Base-by-base conservation (phyloP, 2,888 invertebrate species). In the Pheosia gnoma region DNA sequence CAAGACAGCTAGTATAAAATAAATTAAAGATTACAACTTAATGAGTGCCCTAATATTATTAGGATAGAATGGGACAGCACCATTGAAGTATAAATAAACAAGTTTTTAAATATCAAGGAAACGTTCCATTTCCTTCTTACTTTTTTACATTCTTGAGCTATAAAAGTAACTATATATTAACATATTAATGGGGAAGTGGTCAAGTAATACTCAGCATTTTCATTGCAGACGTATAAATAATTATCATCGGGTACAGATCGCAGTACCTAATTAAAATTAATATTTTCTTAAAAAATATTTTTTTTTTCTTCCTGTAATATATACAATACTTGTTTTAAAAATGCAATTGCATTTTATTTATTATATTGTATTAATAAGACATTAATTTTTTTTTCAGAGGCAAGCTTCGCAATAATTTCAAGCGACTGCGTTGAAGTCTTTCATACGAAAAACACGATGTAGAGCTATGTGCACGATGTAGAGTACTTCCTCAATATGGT, bases 361-460 rank as follows among this genome's bases (percentile, higher is more conserved):
- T 25, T 25, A 25, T 25, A 25, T 25, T 25, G 25, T 25, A 25
- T 25, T 25, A 25, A 25, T 25, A 41, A 41, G 41, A 7, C 8
- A 41, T 41, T 41, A 7, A 41, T 7, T 41, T 41, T 41, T 41
- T 41, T 41, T 41, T 25, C 25, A 41, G 8, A 7, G 41, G 5
- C 5, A 7, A 41, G 41, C 41, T 41, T 41, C 41, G 8, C 5
- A 47, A 4, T 3, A 4, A n/a, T 47, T 9, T 9, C 11, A 51
- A 51, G 37, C 11, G 36, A 63, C 38, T 71, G 64, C 80, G 82
- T 82, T 82, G 79, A 82, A 61, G 75, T 82, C 82, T 82, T 82
- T 82, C 78, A 59, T 75, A 78, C 66, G 43, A 11, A 59, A 57
- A 37, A 38, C 47, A 52, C 13, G 25, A 25, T 25, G 25, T 25